Evolutionary conservation across 2,888 invertebrate genomes (phyloP), one percentile per base, ranked within the genome.

Genomic region (Drosophila mercatorum): DNA sequence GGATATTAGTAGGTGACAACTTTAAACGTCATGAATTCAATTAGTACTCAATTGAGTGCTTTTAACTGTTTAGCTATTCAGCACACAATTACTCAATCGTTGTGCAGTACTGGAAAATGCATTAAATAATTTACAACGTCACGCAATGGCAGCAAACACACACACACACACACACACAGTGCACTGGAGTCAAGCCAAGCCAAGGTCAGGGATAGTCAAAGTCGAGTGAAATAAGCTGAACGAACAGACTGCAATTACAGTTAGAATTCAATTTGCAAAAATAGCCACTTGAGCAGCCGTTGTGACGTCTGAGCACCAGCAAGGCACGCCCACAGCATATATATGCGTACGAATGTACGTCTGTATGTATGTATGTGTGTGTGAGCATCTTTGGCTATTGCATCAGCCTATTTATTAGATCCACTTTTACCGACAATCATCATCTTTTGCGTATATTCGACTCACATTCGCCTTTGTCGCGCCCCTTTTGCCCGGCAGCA

Each of bases 381-480:
- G 73, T 70, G 70, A 71, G 26, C 74, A 70, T 34, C 71, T 52
- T 7, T 22, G 41, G 12, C 46, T 43, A 80, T 83, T 76, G 76
- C 81, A 83, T 81, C 81, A 81, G 79, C 63, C 53, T 44, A 65
- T 74, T 59, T 46, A 55, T 57, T 59, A 46, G 59, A 63, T 67
- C 55, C 67, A 68, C 61, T 71, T 68, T 62, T 56, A 49, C 22
- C 61, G 53, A 41, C 62, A 52, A 57, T 51, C 49, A 61, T 64
- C 44, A 34, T 51, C 49, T 49, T 76, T 71, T 62, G 38, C 62
- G 12, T 76, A 80, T 76, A 71, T 72, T 83, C 83, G 83, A 80
- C 85, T 83, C 83, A 81, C 81, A 83, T 85, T 83, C 62, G 85
- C 73, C 83, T 78, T 81, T 77, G 76, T 58, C 67, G 59, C 17